Evolutionary conservation across 2,797 vertebrate species (phyloP).

Genomic region (Melanogrammus aeglefinus): DNA sequence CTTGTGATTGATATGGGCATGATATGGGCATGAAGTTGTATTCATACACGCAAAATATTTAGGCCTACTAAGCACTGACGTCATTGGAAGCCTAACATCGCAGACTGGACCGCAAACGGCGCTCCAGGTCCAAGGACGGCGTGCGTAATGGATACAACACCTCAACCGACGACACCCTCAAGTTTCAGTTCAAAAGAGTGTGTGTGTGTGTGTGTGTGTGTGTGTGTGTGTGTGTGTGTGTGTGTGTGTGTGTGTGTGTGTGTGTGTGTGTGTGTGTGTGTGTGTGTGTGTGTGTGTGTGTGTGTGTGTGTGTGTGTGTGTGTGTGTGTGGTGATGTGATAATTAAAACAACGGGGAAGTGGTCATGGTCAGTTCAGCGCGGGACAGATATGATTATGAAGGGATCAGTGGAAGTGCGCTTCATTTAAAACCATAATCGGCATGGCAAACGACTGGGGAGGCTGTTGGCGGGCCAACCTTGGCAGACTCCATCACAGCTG

Average conservation of each 20-base stretch:
- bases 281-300: no score
- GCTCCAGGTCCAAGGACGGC: not conserved
- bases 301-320: no score
- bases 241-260: not conserved
- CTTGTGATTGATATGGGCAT: not conserved
- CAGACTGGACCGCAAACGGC: not conserved
- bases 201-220: no score
- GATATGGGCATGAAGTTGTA: not conserved
- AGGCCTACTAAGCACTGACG: not conserved
- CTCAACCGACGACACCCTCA: not conserved
- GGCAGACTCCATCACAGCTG: constrained; percentile 22
- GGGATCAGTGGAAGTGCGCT: constrained; percentile 11
- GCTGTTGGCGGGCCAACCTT: constrained; percentile 16
- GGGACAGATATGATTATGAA: not conserved
- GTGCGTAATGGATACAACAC: not conserved
- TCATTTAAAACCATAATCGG: not conserved
- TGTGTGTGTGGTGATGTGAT: no score
- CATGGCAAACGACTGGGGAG: not conserved
- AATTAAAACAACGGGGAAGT: not conserved
- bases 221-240: no score
- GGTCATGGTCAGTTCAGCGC: constrained; percentile 23
- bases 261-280: not conserved
- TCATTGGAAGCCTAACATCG: not conserved
- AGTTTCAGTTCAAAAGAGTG: not conserved
- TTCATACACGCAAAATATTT: not conserved